phyloP scores from a whole-genome alignment of 2,888 invertebrate species.

The Notocelia uddmanniana region DNA sequence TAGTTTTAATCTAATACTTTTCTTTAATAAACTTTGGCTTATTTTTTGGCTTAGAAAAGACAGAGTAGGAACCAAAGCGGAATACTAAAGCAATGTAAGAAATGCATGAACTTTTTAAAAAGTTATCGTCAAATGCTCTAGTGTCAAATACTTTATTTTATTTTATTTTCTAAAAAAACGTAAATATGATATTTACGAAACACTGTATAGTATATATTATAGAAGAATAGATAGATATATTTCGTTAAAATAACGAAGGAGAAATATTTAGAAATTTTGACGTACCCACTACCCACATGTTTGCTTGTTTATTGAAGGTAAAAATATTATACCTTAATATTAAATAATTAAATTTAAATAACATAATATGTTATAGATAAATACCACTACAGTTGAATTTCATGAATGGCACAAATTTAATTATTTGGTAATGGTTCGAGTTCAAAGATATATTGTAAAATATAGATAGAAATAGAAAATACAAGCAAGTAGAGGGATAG shows the following conservation, averaged over 20 bases:
- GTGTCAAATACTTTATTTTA: constrained; percentile 58
- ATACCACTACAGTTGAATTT: neutral
- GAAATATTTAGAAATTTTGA: constrained; percentile 66
- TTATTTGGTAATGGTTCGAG: neutral
- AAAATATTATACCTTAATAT: neutral
- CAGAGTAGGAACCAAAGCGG: constrained; percentile 57
- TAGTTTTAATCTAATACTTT: constrained; percentile 53
- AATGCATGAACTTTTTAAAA: constrained; percentile 46
- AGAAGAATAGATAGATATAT: constrained; percentile 68
- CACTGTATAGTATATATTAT: constrained; percentile 70
- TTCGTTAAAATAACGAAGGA: constrained; percentile 63
- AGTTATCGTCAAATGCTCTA: constrained; percentile 61
- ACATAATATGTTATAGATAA: neutral
- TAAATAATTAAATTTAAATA: neutral
- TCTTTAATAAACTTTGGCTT: constrained; percentile 78
- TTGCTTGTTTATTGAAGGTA: constrained; percentile 50
- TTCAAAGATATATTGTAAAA: constrained; percentile 27
- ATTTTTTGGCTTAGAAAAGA: constrained; percentile 76
- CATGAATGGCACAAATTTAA: neutral
- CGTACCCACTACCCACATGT: constrained; percentile 66
- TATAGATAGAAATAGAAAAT: constrained; percentile 4
- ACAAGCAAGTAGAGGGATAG: constrained; percentile 52
- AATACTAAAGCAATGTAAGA: constrained; percentile 47
- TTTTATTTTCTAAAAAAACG: constrained; percentile 58
- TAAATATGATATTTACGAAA: constrained; percentile 60